Evolutionary conservation across 2,113 vertebrate genomes (phyloP).

Genomic region (Desmodus rotundus): DNA sequence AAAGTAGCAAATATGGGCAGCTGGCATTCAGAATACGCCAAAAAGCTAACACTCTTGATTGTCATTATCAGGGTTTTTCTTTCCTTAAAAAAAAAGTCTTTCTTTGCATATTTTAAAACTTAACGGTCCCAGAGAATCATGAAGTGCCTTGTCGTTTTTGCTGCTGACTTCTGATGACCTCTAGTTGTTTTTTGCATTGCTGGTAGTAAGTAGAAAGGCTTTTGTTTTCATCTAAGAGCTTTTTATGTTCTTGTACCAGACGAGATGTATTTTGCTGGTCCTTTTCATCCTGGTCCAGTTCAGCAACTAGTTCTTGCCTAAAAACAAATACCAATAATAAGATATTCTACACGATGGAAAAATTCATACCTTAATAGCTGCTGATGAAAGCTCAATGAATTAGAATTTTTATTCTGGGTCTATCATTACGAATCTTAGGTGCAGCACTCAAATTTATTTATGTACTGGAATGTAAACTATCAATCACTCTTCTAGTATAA

Average conservation of each 20-base stretch:
- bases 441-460: neutral
- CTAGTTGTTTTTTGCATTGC: constrained; percentile 98
- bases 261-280: constrained; percentile 99
- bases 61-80: constrained; percentile 75
- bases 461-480: neutral
- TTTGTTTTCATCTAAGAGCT: constrained; percentile 99
- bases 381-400: neutral
- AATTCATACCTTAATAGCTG: constrained; percentile 9
- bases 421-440: neutral
- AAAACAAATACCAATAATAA: constrained; percentile 54
- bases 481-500: neutral
- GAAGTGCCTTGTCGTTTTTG: constrained; percentile 98
- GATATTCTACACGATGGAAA: neutral
- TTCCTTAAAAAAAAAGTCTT: constrained; percentile 71
- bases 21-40: constrained; percentile 81
- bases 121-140: constrained; percentile 85
- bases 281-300: constrained; percentile 99
- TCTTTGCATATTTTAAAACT: constrained; percentile 81
- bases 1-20: constrained; percentile 78
- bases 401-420: neutral
- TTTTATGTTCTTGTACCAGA: constrained; percentile 99
- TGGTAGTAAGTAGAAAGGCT: constrained; percentile 98
- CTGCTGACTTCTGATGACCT: constrained; percentile 97
- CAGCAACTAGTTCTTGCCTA: constrained; percentile 97
- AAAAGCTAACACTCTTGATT: constrained; percentile 83